Evolutionary conservation across 2,113 vertebrate genomes (phyloP).

Genomic region (Psilopogon haemacephalus): DNA sequence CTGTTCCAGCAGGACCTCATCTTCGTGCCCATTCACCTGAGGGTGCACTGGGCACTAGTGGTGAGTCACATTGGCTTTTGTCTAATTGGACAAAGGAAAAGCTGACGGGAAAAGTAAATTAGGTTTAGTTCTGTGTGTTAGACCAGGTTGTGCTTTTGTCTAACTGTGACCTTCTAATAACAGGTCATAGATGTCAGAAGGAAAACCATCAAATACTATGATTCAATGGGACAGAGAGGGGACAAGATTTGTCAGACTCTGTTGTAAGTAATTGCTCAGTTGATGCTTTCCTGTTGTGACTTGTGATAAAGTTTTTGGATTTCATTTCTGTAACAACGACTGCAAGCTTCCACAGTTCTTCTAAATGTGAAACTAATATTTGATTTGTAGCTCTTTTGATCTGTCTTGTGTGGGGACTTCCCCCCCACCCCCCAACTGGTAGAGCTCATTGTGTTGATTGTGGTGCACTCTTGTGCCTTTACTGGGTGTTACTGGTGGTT

Average conservation of each 20-base stretch:
- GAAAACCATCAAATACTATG: constrained; percentile 84
- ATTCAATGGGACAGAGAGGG: constrained; percentile 72
- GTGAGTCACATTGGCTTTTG: constrained; percentile 74
- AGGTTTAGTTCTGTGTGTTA: not conserved
- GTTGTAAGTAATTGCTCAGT: constrained; percentile 81
- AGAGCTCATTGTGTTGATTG: too few species aligned
- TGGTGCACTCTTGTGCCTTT: too few species aligned
- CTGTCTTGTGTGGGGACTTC: too few species aligned
- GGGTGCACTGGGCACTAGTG: constrained; percentile 87
- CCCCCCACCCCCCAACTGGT: too few species aligned
- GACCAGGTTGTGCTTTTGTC: not conserved
- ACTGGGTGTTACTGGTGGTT: too few species aligned
- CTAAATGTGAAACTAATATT: too few species aligned
- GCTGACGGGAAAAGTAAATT: not conserved
- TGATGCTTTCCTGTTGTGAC: not conserved
- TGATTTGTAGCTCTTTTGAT: too few species aligned
- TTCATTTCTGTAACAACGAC: too few species aligned
- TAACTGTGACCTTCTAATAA: not conserved
- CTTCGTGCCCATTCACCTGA: constrained; percentile 88
- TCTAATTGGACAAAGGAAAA: not conserved
- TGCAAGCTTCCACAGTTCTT: too few species aligned
- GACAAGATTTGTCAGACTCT: constrained; percentile 76
- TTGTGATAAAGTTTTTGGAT: too few species aligned
- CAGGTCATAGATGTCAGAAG: constrained; percentile 85
- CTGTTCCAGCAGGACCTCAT: constrained; percentile 84